These are phyloP conservation scores for Vimba vimba DNA, from an alignment of 2,113 vertebrate species.

Conservation along the genomic window DNA sequence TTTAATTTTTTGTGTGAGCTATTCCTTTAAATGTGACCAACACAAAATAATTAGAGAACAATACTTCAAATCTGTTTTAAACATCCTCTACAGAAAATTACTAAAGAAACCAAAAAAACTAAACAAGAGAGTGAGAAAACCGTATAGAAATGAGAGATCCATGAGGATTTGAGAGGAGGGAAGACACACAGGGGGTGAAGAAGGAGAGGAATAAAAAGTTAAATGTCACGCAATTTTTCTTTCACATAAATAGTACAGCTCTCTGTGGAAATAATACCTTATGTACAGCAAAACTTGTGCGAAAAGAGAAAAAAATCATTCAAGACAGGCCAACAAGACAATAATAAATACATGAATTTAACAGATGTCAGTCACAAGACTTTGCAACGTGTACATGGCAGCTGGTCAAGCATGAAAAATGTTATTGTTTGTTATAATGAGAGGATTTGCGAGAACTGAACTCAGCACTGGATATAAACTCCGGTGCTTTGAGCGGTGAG, in stretches of 20 bases:
- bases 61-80: background rate
- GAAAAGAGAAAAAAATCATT: no score
- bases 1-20: background rate
- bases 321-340: no score
- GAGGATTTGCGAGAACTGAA: no score
- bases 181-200: background rate
- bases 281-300: background rate
- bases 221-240: constrained; percentile 50
- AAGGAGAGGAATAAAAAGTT: constrained; percentile 35
- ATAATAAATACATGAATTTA: no score
- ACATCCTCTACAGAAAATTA: background rate
- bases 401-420: no score
- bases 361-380: no score
- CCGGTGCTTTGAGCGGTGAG: no score
- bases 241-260: constrained; percentile 26
- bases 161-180: constrained; percentile 19
- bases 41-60: background rate
- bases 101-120: background rate
- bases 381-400: no score
- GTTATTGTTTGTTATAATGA: no score
- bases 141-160: background rate
- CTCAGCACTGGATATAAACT: no score
- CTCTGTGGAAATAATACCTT: background rate
- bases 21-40: background rate
- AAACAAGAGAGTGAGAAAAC: background rate